A percentile compares a stretch with the other conserved stretches of the same genome.
These are phyloP conservation scores for Lampris incognitus DNA, from an alignment of 2,113 vertebrate genomes.

Conservation along the genomic window DNA sequence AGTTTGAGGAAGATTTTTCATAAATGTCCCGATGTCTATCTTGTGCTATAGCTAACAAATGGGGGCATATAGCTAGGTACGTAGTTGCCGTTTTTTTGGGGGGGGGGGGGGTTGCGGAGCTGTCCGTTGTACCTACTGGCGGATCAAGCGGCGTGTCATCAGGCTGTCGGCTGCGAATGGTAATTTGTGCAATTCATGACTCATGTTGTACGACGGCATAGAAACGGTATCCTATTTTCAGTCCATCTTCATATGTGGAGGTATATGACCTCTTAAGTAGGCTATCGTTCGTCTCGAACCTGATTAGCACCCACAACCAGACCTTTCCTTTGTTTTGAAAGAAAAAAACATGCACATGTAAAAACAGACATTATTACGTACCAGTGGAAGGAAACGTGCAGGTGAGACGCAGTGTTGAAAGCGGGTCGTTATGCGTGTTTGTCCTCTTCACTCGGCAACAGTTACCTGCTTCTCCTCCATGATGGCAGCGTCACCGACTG, in stretches of 20 bases:
- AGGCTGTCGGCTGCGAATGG: neutral
- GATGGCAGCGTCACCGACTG: slow-evolving; percentile 57
- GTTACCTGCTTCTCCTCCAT: slow-evolving; percentile 72
- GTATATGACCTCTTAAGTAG: neutral
- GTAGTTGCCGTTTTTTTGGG: no score
- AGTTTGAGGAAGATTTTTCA: no score
- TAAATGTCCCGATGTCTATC: no score
- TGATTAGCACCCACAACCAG: slow-evolving; percentile 31
- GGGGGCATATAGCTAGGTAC: no score
- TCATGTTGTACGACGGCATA: neutral
- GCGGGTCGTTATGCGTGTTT: slow-evolving; percentile 15
- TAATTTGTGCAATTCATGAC: neutral
- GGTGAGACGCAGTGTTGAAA: slow-evolving; percentile 8
- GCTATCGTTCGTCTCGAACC: neutral
- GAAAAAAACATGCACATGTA: neutral
- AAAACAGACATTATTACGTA: neutral
- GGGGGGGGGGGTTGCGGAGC: slow-evolving; percentile 34
- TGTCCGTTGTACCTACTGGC: slow-evolving; percentile 63
- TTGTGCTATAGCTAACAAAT: no score
- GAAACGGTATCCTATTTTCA: rapidly evolving
- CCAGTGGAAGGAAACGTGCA: neutral
- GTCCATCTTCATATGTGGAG: neutral
- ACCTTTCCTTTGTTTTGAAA: neutral
- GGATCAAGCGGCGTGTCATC: slow-evolving; percentile 1
- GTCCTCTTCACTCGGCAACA: slow-evolving; percentile 58